A percentile compares a stretch with the other conserved stretches of the same genome.
Evolutionary conservation across 2,797 vertebrate species (phyloP).

Genomic region (Cuculus canorus): DNA sequence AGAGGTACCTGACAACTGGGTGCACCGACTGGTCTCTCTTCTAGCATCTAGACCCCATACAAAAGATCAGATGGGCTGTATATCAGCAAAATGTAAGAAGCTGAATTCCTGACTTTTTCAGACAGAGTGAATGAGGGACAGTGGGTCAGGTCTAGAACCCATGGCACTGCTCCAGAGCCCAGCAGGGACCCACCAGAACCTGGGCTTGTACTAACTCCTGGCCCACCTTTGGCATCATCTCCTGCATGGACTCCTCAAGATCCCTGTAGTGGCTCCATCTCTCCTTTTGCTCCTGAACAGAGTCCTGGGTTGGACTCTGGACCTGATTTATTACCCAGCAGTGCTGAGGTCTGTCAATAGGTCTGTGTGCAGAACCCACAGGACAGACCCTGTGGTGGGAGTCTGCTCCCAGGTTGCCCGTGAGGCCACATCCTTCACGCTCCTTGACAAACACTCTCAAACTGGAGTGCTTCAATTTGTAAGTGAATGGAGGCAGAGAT

Average conservation of each 20-base stretch:
- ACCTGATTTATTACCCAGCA: neutral
- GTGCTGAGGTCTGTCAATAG: neutral
- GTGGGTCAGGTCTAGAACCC: fast-evolving
- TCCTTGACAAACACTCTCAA: neutral
- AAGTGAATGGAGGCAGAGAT: slow-evolving; percentile 1
- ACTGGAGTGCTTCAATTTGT: slow-evolving; percentile 19
- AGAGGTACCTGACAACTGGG: neutral
- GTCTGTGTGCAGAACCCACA: fast-evolving
- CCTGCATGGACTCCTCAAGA: neutral
- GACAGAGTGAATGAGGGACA: fast-evolving
- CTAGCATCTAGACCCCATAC: neutral
- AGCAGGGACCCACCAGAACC: fast-evolving
- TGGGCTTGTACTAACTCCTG: fast-evolving
- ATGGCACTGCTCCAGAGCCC: fast-evolving
- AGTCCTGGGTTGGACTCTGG: neutral
- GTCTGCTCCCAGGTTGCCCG: fast-evolving
- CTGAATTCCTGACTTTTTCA: slow-evolving; percentile 9
- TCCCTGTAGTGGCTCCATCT: fast-evolving
- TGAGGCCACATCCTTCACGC: fast-evolving
- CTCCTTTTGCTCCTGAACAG: neutral
- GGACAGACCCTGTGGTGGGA: neutral
- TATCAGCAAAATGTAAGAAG: neutral
- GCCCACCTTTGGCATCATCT: neutral
- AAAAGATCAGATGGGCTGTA: neutral
- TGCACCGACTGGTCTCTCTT: slow-evolving; percentile 5